A percentile compares a stretch with the other conserved stretches of the same genome.
These are phyloP conservation scores for Ceryle rudis DNA, from an alignment of 2,797 vertebrate genomes.

Conservation along the genomic window DNA sequence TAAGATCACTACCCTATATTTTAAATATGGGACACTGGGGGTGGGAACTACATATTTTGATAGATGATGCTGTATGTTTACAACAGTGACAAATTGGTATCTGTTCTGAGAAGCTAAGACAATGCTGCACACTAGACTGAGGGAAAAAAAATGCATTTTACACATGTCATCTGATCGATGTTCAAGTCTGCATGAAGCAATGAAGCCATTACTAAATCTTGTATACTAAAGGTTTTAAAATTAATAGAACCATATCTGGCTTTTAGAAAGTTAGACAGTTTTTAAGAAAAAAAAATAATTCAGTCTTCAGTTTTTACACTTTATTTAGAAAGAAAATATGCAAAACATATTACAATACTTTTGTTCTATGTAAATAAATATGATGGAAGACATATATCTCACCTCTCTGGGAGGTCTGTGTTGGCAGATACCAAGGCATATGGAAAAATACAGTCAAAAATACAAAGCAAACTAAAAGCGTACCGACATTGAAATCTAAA, in stretches of 20 bases:
- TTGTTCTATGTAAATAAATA: not conserved
- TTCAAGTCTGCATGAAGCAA: not conserved
- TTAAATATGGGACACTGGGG: not conserved
- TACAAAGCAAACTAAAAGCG: not conserved
- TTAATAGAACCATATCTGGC: rapidly evolving
- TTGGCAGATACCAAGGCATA: not conserved
- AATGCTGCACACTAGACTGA: not conserved
- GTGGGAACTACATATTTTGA: not conserved
- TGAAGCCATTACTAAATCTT: not conserved
- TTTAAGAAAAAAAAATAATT: not conserved
- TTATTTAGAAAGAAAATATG: not conserved
- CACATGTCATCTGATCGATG: not conserved
- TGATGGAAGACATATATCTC: not conserved
- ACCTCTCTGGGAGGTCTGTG: not conserved
- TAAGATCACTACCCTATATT: not conserved
- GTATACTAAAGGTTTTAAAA: not conserved
- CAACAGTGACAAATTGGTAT: not conserved
- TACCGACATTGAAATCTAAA: not conserved
- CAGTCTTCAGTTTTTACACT: not conserved
- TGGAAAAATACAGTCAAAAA: not conserved
- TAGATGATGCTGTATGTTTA: not conserved
- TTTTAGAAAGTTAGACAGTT: not conserved
- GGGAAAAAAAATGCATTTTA: not conserved
- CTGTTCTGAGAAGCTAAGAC: not conserved
- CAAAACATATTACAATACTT: not conserved